phyloP scores from a whole-genome alignment of 2,888 invertebrate genomes.

The Sarcophaga variegata region DNA sequence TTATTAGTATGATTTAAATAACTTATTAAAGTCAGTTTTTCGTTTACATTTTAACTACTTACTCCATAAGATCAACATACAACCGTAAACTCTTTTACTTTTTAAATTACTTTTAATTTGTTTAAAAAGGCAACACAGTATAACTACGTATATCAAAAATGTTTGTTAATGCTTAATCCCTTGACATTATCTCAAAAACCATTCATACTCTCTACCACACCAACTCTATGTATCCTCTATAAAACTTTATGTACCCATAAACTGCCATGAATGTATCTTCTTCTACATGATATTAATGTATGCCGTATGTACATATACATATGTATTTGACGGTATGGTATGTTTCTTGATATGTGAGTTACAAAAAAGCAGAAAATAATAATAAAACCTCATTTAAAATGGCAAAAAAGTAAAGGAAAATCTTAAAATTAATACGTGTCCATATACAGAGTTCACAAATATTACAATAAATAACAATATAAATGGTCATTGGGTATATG shows the following conservation, averaged over 20 bases:
- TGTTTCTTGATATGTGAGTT: constrained; percentile 11
- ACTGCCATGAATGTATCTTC: not conserved
- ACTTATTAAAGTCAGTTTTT: constrained; percentile 38
- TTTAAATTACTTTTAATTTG: constrained; percentile 57
- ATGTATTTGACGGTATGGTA: no score
- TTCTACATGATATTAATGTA: not conserved
- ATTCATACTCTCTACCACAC: constrained; percentile 20
- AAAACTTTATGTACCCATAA: not conserved
- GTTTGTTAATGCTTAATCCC: constrained; percentile 59
- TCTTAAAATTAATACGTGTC: constrained; percentile 60
- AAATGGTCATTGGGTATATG: constrained; percentile 43
- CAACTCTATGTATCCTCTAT: constrained; percentile 21
- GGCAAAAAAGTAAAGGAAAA: constrained; percentile 31
- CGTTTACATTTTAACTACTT: constrained; percentile 18
- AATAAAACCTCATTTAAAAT: constrained; percentile 35
- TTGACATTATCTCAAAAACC: constrained; percentile 62
- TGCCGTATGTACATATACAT: no score
- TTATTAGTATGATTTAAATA: constrained; percentile 43
- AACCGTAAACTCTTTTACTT: constrained; percentile 28
- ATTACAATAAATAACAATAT: constrained; percentile 61
- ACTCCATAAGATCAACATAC: constrained; percentile 44
- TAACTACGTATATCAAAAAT: constrained; percentile 13
- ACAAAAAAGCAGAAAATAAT: constrained; percentile 2
- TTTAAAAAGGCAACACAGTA: constrained; percentile 25
- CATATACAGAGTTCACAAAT: constrained; percentile 61